These are phyloP conservation scores for Dolichoris vasculosae DNA, from an alignment of 1,140 invertebrate species.

Conservation along the genomic window DNA sequence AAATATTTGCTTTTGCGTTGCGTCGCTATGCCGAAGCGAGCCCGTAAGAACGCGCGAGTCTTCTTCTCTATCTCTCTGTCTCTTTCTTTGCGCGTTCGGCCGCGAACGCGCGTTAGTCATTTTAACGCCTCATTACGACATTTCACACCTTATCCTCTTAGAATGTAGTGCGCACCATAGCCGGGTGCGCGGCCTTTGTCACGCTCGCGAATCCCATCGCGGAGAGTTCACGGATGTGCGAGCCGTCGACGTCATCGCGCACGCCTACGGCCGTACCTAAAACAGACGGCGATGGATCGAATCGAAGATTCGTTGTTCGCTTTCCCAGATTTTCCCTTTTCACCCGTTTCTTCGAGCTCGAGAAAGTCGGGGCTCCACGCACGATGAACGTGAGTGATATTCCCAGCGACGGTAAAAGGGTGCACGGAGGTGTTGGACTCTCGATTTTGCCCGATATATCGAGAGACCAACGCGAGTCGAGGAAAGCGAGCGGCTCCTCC, in stretches of 20 bases:
- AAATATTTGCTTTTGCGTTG: background rate
- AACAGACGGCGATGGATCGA: background rate
- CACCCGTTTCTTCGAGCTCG: too few species aligned
- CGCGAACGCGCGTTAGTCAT: conserved; percentile 55
- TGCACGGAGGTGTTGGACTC: background rate
- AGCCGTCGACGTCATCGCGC: background rate
- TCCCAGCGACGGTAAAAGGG: background rate
- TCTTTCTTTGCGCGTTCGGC: background rate
- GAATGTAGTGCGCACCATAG: background rate
- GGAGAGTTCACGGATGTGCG: background rate
- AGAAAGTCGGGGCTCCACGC: too few species aligned
- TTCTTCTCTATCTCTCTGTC: background rate
- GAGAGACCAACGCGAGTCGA: conserved; percentile 40
- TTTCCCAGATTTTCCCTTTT: too few species aligned
- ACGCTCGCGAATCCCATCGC: background rate
- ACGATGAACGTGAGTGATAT: too few species aligned
- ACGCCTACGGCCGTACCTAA: background rate
- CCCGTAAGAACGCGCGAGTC: too few species aligned
- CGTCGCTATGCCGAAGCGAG: background rate
- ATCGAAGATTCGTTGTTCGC: too few species aligned
- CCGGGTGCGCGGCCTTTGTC: background rate
- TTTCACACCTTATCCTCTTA: conserved; percentile 59
- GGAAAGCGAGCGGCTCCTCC: conserved; percentile 35
- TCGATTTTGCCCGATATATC: conserved; percentile 18
- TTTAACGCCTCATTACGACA: conserved; percentile 67